phyloP scores from a whole-genome alignment of 2,113 vertebrate genomes.

The Gambusia affinis region DNA sequence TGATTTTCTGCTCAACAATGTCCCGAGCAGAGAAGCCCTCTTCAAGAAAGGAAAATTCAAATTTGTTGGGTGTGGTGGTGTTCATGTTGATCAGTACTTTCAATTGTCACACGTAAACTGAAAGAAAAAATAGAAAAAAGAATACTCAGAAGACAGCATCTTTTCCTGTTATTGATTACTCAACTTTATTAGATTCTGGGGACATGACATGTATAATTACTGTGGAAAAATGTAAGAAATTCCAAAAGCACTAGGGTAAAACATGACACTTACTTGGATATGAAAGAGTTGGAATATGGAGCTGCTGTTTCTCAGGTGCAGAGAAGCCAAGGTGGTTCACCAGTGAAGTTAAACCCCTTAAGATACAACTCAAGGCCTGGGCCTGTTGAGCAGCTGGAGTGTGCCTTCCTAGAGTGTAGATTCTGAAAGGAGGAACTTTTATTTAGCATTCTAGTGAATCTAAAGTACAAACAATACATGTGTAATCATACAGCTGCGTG shows the following conservation, averaged over 20 bases:
- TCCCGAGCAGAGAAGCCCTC: constrained; percentile 96
- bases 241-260: not conserved
- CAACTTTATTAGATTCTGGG: not conserved
- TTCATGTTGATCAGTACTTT: constrained; percentile 79
- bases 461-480: not conserved
- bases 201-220: no score
- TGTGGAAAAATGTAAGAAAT: not conserved
- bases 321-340: constrained; percentile 74
- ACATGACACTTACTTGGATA: constrained; percentile 74
- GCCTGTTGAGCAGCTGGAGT: constrained; percentile 71
- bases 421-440: constrained; percentile 60
- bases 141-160: constrained; percentile 13
- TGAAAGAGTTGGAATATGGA: constrained; percentile 72
- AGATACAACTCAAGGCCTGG: constrained; percentile 80
- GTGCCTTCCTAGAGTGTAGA: constrained; percentile 60
- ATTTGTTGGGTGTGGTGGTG: constrained; percentile 77
- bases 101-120: constrained; percentile 72
- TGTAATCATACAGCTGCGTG: not conserved
- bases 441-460: not conserved
- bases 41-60: constrained; percentile 90
- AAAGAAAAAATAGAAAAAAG: not conserved
- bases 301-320: constrained; percentile 64
- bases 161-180: constrained; percentile 8
- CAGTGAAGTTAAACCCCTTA: constrained; percentile 80
- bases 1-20: constrained; percentile 95